These are phyloP conservation scores for Cancer borealis DNA, from an alignment of 2,888 invertebrate species.

Conservation along the genomic window DNA sequence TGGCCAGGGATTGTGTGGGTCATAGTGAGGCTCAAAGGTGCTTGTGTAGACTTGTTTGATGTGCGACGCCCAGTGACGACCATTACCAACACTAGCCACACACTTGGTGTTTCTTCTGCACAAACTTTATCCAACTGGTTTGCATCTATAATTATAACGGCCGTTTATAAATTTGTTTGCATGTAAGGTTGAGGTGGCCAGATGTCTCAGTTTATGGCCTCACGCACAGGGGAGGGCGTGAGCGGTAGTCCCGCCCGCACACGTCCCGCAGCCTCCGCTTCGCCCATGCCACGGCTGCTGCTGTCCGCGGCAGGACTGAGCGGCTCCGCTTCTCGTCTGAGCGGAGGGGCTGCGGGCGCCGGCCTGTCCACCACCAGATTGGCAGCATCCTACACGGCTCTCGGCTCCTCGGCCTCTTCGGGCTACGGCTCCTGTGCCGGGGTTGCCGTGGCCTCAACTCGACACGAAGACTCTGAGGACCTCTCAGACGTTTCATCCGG, in stretches of 20 bases:
- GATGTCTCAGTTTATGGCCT: conserved; percentile 42
- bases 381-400: conserved; percentile 62
- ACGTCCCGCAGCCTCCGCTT: conserved; percentile 44
- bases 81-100: not conserved
- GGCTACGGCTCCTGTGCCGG: conserved; percentile 68
- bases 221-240: conserved; percentile 64
- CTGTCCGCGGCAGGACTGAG: conserved; percentile 61
- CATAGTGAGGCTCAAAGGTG: not conserved
- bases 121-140: not conserved
- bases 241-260: conserved; percentile 66
- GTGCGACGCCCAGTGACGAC: not conserved
- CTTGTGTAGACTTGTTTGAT: not conserved
- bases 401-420: conserved; percentile 68
- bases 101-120: not conserved
- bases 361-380: conserved; percentile 52
- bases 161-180: not conserved
- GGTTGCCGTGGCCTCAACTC: conserved; percentile 48
- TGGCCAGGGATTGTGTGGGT: not conserved
- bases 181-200: conserved; percentile 15
- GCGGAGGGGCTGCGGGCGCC: conserved; percentile 53
- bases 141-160: not conserved
- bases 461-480: conserved; percentile 74
- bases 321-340: conserved; percentile 68
- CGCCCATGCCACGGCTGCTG: conserved; percentile 70
- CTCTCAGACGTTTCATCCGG: conserved; percentile 72